Conservation (phyloP, 2,113 vertebrate genomes). For the Meriones unguiculatus region DNA sequence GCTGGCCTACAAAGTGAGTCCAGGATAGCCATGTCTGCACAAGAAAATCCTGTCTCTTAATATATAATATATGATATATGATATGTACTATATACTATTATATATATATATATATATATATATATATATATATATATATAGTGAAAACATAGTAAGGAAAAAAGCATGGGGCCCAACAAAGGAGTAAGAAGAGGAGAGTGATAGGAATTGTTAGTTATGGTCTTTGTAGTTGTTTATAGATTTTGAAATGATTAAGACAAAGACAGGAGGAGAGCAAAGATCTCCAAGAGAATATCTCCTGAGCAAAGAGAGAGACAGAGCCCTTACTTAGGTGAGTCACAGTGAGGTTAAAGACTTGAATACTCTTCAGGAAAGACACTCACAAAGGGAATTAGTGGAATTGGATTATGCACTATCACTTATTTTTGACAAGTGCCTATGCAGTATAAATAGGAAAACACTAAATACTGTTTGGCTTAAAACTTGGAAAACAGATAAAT, state of each 20-base stretch:
- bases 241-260: neutral
- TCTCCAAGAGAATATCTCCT: neutral
- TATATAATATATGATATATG: too few relatives aligned
- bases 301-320: neutral
- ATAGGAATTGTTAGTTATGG: neutral
- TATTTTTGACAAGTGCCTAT: neutral
- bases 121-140: too few relatives aligned
- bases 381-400: neutral
- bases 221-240: neutral
- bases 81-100: too few relatives aligned
- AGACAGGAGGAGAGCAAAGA: neutral
- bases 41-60: too few relatives aligned
- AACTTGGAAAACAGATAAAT: conserved; percentile 11
- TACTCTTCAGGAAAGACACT: neutral
- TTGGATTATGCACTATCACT: neutral
- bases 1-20: too few relatives aligned
- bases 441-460: neutral
- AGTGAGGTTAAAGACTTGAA: neutral
- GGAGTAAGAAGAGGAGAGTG: neutral
- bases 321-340: neutral
- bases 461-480: neutral
- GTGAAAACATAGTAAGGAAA: neutral
- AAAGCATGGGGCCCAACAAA: neutral
- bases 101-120: too few relatives aligned
- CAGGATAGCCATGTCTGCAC: too few relatives aligned